A percentile compares a stretch with the other conserved stretches of the same genome.
These are phyloP conservation scores for Atrichornis clamosus DNA, from an alignment of 2,113 vertebrate genomes.

Conservation along the genomic window DNA sequence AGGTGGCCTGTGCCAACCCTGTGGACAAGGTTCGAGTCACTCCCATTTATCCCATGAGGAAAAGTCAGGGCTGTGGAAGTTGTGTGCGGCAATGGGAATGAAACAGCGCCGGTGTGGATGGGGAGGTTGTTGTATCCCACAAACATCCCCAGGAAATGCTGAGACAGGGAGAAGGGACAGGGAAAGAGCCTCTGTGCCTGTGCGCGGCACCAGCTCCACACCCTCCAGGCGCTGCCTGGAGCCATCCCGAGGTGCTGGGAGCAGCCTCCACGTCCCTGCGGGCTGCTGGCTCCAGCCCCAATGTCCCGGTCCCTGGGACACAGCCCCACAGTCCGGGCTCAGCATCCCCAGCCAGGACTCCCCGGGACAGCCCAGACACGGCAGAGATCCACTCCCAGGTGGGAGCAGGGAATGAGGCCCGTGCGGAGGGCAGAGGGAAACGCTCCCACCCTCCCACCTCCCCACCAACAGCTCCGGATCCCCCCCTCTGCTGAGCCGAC, in stretches of 20 bases:
- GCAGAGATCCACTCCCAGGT: background rate
- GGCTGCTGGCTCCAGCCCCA: background rate
- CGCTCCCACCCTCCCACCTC: fast-evolving
- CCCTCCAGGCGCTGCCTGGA: fast-evolving
- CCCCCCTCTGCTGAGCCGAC: background rate
- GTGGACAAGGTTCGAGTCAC: background rate
- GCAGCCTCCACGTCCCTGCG: background rate
- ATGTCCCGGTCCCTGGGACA: fast-evolving
- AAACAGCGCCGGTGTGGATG: background rate
- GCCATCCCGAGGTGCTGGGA: fast-evolving
- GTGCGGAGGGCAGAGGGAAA: background rate
- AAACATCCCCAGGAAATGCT: fast-evolving
- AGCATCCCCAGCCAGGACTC: background rate
- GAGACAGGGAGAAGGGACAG: background rate
- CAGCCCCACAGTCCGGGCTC: background rate
- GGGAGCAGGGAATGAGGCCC: background rate
- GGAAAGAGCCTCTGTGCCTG: background rate
- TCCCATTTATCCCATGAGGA: background rate
- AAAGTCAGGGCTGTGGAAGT: background rate
- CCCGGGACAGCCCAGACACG: background rate
- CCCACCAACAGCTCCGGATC: background rate
- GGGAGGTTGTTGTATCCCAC: background rate
- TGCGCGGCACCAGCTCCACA: fast-evolving
- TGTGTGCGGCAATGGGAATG: background rate
- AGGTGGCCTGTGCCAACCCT: fast-evolving